Evolutionary conservation across 2,888 invertebrate genomes (phyloP), one percentile per base, ranked within the genome.

Genomic region (Mystacides longicornis): DNA sequence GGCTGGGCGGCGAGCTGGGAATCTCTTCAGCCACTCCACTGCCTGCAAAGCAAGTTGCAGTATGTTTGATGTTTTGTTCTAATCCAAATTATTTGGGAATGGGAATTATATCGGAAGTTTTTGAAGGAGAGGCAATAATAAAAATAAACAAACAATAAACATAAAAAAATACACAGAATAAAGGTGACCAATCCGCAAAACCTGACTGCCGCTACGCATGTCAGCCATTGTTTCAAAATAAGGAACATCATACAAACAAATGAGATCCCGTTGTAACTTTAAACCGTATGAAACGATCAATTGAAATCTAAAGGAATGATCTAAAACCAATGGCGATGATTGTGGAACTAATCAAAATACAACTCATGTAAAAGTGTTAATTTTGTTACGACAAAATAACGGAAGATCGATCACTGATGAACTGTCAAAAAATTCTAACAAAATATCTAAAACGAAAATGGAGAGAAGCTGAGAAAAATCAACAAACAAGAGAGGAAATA

Each of bases 31-130:
- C 22, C 45, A 75, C 77, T 48, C 58, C 60, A 64, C 67, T 73
- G 76, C 77, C 77, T 77, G 77, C 72, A 68, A 67, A 71, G 70
- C 49, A 57, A 56, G 52, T 37, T 37, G 37, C 37, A 16, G 37
- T 37, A 37, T 37, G 37, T 37, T 37, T 37, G 37, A 37, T 37
- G 37, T 16, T 37, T 11, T 27, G 5, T 37, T 37, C 3, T 37
- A n/a, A 16, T 14, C 37, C 37, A 37, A 37, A 7, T 7, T 27
- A 7, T 27, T 16, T 50, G 45, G 51, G 49, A 19, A 21, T 22
- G 55, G 27, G 48, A 20, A 49, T 48, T 19, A 49, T 18, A 18
- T n/a, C 33, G 18, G 18, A 27, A 37, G 14, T 14, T n/a, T 37
- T 37, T 37, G 7, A 14, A 37, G 42, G 51, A 3, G 22, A 46